These are phyloP conservation scores for Cantharis nigra DNA, from an alignment of 2,888 invertebrate species.

Conservation along the genomic window DNA sequence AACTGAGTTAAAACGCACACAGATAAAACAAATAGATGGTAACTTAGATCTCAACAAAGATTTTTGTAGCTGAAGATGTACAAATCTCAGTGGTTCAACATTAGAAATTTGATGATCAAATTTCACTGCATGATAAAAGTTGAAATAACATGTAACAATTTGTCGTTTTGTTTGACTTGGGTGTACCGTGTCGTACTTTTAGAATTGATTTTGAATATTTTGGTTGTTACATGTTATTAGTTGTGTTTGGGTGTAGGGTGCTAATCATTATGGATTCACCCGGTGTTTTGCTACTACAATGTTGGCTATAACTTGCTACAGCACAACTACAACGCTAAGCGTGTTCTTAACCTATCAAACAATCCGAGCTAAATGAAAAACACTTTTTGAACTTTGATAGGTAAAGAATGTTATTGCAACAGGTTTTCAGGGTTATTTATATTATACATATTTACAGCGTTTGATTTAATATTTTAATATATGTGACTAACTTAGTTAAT, in stretches of 20 bases:
- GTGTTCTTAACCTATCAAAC: conserved; percentile 43
- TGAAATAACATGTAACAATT: conserved; percentile 49
- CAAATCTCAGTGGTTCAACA: conserved; percentile 56
- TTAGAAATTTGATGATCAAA: conserved; percentile 55
- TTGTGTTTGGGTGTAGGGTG: conserved; percentile 56
- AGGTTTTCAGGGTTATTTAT: conserved; percentile 49
- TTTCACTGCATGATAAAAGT: conserved; percentile 51
- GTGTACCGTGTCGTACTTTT: background rate
- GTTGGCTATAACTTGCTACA: conserved; percentile 55
- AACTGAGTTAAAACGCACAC: background rate
- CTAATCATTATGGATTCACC: conserved; percentile 53
- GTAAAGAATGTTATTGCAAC: conserved; percentile 44
- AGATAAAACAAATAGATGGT: background rate
- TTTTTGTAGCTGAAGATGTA: conserved; percentile 42
- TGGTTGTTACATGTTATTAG: conserved; percentile 52
- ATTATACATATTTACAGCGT: conserved; percentile 44
- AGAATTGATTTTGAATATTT: background rate
- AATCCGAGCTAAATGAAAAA: background rate
- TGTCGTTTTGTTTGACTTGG: background rate
- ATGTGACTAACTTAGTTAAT: conserved; percentile 52
- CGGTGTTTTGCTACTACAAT: conserved; percentile 54
- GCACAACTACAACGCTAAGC: conserved; percentile 55
- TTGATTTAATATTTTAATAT: conserved; percentile 49
- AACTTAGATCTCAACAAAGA: conserved; percentile 22
- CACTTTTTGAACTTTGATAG: conserved; percentile 40